phyloP scores from a whole-genome alignment of 2,888 invertebrate species.

The Caradrina kadenii region DNA sequence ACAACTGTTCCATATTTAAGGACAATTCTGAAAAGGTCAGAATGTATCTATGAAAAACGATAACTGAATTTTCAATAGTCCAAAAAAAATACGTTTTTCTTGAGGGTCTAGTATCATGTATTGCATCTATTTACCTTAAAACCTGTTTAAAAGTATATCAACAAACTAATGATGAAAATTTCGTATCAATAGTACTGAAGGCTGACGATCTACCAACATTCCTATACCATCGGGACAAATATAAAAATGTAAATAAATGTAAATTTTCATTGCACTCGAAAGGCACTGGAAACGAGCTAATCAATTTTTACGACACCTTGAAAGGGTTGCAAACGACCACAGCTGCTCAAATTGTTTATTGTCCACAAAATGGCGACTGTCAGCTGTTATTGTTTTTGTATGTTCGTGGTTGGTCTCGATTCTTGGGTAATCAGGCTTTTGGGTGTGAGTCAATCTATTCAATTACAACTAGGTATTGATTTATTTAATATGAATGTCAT shows the following conservation, averaged over 20 bases:
- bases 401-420: constrained; percentile 1
- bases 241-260: constrained; percentile 58
- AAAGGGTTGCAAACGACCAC: constrained; percentile 58
- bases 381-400: constrained; percentile 33
- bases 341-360: constrained; percentile 54
- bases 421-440: background rate
- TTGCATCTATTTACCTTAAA: too few species aligned
- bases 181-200: background rate
- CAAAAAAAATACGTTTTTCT: too few species aligned
- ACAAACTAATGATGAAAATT: background rate
- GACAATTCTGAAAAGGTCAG: too few species aligned
- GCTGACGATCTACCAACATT: constrained; percentile 12
- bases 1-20: too few species aligned
- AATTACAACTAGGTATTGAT: too few species aligned
- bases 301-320: constrained; percentile 60
- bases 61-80: too few species aligned
- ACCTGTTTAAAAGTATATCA: too few species aligned
- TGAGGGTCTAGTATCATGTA: too few species aligned
- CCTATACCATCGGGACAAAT: constrained; percentile 30
- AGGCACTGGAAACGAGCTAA: constrained; percentile 54
- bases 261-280: constrained; percentile 57
- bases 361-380: constrained; percentile 31
- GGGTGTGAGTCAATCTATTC: background rate
- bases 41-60: too few species aligned
- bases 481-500: too few species aligned